These are phyloP conservation scores for Ceratosolen fusciceps DNA, from an alignment of 1,140 invertebrate species.

Conservation along the genomic window DNA sequence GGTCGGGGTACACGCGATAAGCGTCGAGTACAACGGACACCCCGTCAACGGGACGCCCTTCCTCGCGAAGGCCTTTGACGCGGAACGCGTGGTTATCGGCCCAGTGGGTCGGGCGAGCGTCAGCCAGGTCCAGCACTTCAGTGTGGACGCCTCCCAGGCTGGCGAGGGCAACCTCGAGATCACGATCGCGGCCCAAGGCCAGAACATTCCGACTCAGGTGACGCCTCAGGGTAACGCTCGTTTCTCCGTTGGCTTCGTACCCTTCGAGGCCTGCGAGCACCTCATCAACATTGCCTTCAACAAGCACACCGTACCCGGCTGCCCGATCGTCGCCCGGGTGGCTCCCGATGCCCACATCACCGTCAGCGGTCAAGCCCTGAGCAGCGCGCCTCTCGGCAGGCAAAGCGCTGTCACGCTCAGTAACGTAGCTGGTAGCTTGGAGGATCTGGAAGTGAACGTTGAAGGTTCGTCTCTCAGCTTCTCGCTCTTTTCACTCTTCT, in stretches of 20 bases:
- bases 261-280: constrained; percentile 93
- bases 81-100: constrained; percentile 88
- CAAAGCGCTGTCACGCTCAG: constrained; percentile 77
- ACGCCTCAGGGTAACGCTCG: constrained; percentile 90
- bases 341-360: constrained; percentile 81
- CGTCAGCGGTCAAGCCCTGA: constrained; percentile 79
- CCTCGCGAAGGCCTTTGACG: constrained; percentile 93
- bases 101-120: constrained; percentile 85
- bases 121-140: constrained; percentile 90
- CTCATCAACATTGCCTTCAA: constrained; percentile 97
- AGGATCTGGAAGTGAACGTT: constrained; percentile 94
- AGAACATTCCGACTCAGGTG: constrained; percentile 98
- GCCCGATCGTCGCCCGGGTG: constrained; percentile 83
- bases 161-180: constrained; percentile 99
- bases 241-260: constrained; percentile 96
- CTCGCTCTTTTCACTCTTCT: neutral
- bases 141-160: constrained; percentile 95
- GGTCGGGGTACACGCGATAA: constrained; percentile 91
- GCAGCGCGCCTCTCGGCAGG: constrained; percentile 75
- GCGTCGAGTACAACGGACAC: constrained; percentile 92
- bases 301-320: constrained; percentile 86
- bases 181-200: constrained; percentile 92
- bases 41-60: constrained; percentile 93
- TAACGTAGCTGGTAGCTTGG: constrained; percentile 84
- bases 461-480: constrained; percentile 78